Conservation (phyloP, 2,113 vertebrate genomes). For the Siniperca chuatsi region DNA sequence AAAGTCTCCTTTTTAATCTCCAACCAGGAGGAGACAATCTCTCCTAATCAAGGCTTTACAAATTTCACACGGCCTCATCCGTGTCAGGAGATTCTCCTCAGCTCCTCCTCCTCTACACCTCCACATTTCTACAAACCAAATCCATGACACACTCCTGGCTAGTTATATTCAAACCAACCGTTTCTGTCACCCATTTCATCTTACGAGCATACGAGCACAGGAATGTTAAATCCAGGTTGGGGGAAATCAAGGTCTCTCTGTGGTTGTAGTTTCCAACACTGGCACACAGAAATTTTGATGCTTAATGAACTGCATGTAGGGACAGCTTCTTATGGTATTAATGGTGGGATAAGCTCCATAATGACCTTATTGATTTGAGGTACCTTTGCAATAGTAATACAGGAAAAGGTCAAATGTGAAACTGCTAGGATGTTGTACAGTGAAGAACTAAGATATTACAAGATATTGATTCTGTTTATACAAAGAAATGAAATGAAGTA, state of each 20-base stretch:
- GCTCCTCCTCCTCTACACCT: conserved; percentile 47
- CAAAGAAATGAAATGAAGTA: background rate
- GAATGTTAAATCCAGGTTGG: conserved; percentile 12
- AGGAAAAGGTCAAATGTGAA: conserved; percentile 32
- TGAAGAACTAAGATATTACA: background rate
- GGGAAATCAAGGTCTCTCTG: conserved; percentile 11
- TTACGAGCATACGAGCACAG: conserved; percentile 4
- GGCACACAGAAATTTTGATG: background rate
- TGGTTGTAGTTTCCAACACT: background rate
- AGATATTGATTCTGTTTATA: conserved; percentile 20
- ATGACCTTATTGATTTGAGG: conserved; percentile 28
- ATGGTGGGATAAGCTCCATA: conserved; percentile 14
- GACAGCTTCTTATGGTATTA: conserved; percentile 7
- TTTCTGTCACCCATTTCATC: background rate
- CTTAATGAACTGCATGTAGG: background rate
- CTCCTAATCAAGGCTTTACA: conserved; percentile 62
- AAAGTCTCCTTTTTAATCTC: conserved; percentile 57
- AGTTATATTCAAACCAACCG: background rate
- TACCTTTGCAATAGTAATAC: background rate
- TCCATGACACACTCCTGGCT: conserved; percentile 24
- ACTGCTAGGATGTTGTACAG: background rate
- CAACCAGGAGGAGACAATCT: conserved; percentile 51
- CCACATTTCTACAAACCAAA: conserved; percentile 10
- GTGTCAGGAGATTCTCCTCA: conserved; percentile 50
- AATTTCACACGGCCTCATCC: conserved; percentile 63